Evolutionary conservation across 1,140 invertebrate genomes (phyloP), one percentile per base, ranked within the genome.

Genomic region (Phortica variegata): DNA sequence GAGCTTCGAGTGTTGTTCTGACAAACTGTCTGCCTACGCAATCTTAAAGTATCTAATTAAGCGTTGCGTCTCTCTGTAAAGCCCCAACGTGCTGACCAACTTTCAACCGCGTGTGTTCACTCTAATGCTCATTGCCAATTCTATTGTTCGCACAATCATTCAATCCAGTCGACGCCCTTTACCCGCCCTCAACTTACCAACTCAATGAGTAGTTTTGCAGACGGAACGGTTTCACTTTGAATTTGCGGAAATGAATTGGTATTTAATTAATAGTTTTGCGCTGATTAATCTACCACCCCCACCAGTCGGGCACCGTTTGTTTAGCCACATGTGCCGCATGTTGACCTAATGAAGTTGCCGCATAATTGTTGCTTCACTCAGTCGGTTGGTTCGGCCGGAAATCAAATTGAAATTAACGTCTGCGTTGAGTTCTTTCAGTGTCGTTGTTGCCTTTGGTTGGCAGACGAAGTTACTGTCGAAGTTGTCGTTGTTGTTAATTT

Each of bases 251-350:
- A 73, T 73, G 70, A 73, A 73, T 73, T 73, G 69, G 70, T 73
- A 73, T 73, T 73, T 73, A 73, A 73, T 73, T 73, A 73, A 73
- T 73, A 73, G 70, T 73, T 73, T 73, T 73, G 68, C 65, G 60
- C 70, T 73, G 70, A 73, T 73, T 73, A 73, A 73, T 70, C 70
- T 70, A 59, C 62, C 62, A 57, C 52, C 53, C 52, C 49, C 52
- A 29, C 43, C n/a, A 33, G 31, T n/a, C n/a, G n/a, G n/a, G n/a
- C n/a, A 38, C 38, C 15, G 26, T 46, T 54, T 23, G 29, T 17
- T 6, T n/a, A 15, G 16, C 45, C 8, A 20, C 37, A 47, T 38
- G 23, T 49, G 51, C 57, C 52, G 43, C 53, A 60, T 72, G 60
- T 69, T 73, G 69, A 69, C 70, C 69, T 73, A 73, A 73, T 73